A percentile compares a stretch with the other conserved stretches of the same genome.
phyloP scores from a whole-genome alignment of 2,113 vertebrate genomes.

The Coregonus clupeaformis region DNA sequence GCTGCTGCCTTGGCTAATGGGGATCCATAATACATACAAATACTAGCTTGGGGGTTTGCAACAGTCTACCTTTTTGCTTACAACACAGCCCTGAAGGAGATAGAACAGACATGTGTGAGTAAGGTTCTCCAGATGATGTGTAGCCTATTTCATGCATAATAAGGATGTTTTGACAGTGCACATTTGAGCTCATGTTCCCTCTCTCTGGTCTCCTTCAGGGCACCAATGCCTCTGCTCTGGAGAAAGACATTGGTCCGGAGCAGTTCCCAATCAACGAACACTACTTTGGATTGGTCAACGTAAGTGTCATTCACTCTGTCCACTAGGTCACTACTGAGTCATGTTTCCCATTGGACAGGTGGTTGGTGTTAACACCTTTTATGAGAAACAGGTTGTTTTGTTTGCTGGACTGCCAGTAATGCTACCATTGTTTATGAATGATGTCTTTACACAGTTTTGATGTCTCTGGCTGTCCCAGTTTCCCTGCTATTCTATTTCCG shows the following conservation, averaged over 20 bases:
- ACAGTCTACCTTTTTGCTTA: no score
- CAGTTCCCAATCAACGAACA: slow-evolving; percentile 99
- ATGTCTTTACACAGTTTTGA: slow-evolving; percentile 12
- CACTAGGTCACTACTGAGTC: slow-evolving; percentile 32
- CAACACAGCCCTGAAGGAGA: no score
- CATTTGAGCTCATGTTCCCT: slow-evolving; percentile 2
- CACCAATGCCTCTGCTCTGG: slow-evolving; percentile 99
- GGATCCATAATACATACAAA: no score
- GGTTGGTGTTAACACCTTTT: neutral
- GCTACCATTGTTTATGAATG: slow-evolving; percentile 12
- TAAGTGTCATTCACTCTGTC: slow-evolving; percentile 68
- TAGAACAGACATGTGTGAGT: neutral
- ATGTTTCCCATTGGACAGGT: slow-evolving; percentile 20
- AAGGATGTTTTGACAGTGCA: neutral
- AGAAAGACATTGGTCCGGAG: slow-evolving; percentile 99
- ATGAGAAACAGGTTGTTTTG: slow-evolving; percentile 19
- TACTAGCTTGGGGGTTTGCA: no score
- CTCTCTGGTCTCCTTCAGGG: slow-evolving; percentile 72
- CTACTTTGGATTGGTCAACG: slow-evolving; percentile 98
- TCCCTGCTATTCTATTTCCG: neutral
- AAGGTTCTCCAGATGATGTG: neutral
- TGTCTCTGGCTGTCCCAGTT: neutral
- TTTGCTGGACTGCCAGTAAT: slow-evolving; percentile 2
- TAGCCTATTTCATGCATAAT: neutral
- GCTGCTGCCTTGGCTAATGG: no score